Evolutionary conservation across 2,113 vertebrate species (phyloP).

Genomic region (Antechinus stuartii): DNA sequence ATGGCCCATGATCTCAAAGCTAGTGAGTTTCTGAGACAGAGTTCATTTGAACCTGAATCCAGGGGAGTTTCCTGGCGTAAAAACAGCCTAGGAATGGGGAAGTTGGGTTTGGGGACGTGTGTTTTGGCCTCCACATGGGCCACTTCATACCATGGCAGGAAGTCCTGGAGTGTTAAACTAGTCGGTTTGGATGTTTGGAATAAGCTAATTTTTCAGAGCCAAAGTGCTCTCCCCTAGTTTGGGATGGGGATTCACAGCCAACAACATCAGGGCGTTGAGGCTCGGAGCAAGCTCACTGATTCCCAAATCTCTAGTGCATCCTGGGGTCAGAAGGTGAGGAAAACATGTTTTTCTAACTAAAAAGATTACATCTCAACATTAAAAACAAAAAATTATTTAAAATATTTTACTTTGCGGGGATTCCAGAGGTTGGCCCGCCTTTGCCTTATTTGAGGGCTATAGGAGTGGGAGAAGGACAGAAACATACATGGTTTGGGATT

Average conservation of each 20-base stretch:
- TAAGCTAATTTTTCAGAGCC: neutral
- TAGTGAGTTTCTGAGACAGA: neutral
- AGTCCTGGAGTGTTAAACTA: neutral
- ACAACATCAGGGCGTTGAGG: neutral
- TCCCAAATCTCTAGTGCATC: neutral
- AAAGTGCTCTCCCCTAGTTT: neutral
- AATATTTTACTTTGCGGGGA: neutral
- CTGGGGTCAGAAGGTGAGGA: neutral
- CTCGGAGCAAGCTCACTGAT: neutral
- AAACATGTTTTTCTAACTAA: neutral
- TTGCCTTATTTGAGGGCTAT: neutral
- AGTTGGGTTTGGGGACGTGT: neutral
- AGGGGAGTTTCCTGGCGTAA: neutral
- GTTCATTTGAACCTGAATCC: neutral
- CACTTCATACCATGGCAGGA: neutral
- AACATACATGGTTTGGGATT: neutral
- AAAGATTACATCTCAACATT: neutral
- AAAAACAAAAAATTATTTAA: neutral
- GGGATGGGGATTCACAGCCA: neutral
- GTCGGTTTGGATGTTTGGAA: neutral
- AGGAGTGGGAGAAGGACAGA: neutral
- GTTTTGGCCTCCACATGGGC: neutral
- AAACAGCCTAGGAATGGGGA: neutral
- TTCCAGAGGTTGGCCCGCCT: neutral
- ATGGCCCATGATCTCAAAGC: neutral